Evolutionary conservation across 2,113 vertebrate species (phyloP).

Genomic region (Irena cyanogastra): DNA sequence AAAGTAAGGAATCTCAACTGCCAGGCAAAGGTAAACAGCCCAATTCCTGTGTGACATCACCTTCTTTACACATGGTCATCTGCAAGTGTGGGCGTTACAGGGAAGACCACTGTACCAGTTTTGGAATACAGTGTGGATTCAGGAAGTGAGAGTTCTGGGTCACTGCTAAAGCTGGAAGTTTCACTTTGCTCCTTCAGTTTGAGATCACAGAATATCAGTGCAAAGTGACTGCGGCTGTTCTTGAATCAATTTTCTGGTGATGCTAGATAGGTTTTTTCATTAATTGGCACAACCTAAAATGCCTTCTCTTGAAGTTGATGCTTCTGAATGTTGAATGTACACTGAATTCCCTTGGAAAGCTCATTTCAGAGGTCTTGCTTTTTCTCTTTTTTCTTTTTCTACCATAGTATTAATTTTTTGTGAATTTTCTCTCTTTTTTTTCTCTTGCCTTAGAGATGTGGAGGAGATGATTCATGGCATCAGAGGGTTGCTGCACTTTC

Average conservation of each 20-base stretch:
- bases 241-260: not conserved
- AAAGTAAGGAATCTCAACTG: not conserved
- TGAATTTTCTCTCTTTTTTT: fast-evolving
- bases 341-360: not conserved
- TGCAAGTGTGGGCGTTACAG: not conserved
- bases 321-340: not conserved
- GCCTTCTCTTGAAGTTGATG: not conserved
- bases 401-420: not conserved
- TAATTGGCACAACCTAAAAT: not conserved
- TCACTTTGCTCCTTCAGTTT: not conserved
- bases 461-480: not conserved
- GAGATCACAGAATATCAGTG: not conserved
- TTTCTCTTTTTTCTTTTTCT: not conserved
- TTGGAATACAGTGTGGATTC: not conserved
- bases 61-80: not conserved
- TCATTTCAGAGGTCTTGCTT: not conserved
- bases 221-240: not conserved
- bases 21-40: not conserved
- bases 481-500: not conserved
- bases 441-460: not conserved
- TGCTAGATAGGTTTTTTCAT: not conserved
- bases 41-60: not conserved
- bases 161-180: not conserved
- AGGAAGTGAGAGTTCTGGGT: not conserved
- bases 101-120: not conserved